Percentiles rank a stretch among this genome's conserved stretches.
Conservation (phyloP, 1,140 invertebrate species). For the Drosophila kurseongensis region DNA sequence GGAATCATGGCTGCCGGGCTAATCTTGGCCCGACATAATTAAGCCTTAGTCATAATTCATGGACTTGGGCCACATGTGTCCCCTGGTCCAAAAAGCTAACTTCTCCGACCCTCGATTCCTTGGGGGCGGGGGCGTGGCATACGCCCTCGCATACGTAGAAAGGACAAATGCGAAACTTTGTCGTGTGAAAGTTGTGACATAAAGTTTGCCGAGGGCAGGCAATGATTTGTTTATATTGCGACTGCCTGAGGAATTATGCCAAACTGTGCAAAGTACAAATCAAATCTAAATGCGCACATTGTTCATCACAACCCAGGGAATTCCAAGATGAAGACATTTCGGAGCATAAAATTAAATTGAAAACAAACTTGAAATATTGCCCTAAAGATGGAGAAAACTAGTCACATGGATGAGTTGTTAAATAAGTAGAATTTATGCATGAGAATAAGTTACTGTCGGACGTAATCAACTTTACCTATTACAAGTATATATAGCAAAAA, state of each 20-base stretch:
- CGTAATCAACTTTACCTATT: not conserved
- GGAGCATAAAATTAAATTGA: slow-evolving; percentile 15
- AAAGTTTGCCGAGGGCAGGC: slow-evolving; percentile 53
- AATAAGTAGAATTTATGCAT: not conserved
- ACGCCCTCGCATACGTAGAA: slow-evolving; percentile 2
- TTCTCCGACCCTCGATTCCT: slow-evolving; percentile 5
- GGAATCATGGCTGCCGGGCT: slow-evolving; percentile 20
- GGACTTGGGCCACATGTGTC: slow-evolving; percentile 39
- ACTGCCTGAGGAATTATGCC: slow-evolving; percentile 57
- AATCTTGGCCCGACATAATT: slow-evolving; percentile 64
- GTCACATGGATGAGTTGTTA: not conserved
- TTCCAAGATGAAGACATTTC: slow-evolving; percentile 7
- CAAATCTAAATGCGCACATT: slow-evolving; percentile 51
- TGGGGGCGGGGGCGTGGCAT: not conserved
- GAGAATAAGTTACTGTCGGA: not conserved
- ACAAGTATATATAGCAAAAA: not conserved
- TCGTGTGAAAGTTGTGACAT: slow-evolving; percentile 58
- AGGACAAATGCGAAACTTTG: slow-evolving; percentile 54
- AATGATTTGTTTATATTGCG: slow-evolving; percentile 63
- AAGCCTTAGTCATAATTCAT: slow-evolving; percentile 59
- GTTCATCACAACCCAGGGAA: slow-evolving; percentile 25
- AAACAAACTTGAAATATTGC: slow-evolving; percentile 33
- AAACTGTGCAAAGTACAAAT: slow-evolving; percentile 46
- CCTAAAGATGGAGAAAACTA: not conserved
- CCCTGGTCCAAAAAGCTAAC: slow-evolving; percentile 9